Conservation (phyloP, 2,888 invertebrate species). For the Crocallis elinguaria region DNA sequence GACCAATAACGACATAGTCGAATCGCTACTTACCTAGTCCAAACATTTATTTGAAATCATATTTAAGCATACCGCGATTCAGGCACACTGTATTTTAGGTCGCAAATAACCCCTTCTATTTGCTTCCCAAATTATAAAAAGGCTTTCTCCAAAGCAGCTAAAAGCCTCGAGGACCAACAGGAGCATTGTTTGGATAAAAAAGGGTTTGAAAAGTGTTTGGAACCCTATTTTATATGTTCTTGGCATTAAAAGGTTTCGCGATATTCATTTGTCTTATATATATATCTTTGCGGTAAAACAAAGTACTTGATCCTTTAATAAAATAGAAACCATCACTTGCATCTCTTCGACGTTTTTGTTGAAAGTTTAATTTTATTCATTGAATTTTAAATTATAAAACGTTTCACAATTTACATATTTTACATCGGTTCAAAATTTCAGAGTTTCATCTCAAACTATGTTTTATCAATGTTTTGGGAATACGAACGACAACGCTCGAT, state of each 20-base stretch:
- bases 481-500: no score
- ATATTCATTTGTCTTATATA: slow-evolving; percentile 16
- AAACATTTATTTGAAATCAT: no score
- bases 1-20: no score
- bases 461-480: no score
- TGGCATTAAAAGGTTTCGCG: slow-evolving; percentile 5
- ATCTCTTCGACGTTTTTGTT: slow-evolving; percentile 1
- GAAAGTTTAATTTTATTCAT: slow-evolving; percentile 9
- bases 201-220: neutral
- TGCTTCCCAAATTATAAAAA: slow-evolving; percentile 13
- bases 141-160: slow-evolving; percentile 5
- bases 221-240: slow-evolving; percentile 14
- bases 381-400: neutral
- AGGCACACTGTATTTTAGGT: neutral
- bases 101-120: neutral
- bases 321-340: neutral
- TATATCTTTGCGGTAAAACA: slow-evolving; percentile 3
- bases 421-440: neutral
- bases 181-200: neutral
- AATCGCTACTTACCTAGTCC: no score
- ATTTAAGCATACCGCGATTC: neutral
- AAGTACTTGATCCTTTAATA: slow-evolving; percentile 8
- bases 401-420: neutral
- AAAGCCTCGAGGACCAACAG: slow-evolving; percentile 2
- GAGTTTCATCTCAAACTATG: neutral